Conservation (phyloP, 2,113 vertebrate genomes). For the Pogonocichla stellata region DNA sequence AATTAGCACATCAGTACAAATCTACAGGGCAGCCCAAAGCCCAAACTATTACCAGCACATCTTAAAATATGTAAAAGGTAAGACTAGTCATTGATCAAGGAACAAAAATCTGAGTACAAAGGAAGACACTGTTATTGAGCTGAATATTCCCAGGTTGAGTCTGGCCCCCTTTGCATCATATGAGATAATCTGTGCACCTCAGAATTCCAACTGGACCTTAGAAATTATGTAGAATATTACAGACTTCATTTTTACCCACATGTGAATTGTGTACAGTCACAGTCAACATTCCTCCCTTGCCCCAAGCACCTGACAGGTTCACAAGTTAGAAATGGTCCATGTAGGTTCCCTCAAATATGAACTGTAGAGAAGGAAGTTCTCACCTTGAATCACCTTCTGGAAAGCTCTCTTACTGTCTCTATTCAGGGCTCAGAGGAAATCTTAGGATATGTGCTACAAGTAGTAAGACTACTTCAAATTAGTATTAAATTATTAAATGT, state of each 20-base stretch:
- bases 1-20: background rate
- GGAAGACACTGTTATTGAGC: background rate
- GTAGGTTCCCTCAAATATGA: background rate
- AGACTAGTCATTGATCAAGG: background rate
- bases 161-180: background rate
- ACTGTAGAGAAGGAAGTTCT: background rate
- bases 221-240: background rate
- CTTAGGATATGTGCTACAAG: background rate
- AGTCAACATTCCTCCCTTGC: background rate
- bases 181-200: background rate
- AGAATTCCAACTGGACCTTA: background rate
- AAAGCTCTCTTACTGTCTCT: background rate
- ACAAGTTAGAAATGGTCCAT: background rate
- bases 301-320: background rate
- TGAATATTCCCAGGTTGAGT: background rate
- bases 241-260: background rate
- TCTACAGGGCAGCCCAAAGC: background rate
- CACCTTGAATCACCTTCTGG: background rate
- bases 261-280: accelerated
- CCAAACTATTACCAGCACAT: background rate
- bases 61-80: background rate
- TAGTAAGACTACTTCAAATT: background rate
- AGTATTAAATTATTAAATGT: background rate
- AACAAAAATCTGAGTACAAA: background rate
- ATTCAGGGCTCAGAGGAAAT: background rate